Evolutionary conservation across 2,797 vertebrate species (phyloP).

Genomic region (Platyrinchus mystaceus): DNA sequence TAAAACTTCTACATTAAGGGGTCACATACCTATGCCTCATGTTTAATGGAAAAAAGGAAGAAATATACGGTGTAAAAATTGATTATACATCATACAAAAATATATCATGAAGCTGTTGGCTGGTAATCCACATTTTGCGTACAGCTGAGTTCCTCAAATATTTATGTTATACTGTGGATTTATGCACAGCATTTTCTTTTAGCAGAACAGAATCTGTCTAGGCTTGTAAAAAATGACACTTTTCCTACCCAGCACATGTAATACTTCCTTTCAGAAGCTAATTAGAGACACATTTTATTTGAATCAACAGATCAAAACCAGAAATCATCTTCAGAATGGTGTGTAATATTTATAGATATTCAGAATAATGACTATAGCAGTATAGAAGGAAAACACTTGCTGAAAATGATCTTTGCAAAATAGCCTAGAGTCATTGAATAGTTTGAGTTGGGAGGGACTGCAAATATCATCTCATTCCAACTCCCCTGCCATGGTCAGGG

Average conservation of each 20-base stretch:
- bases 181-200: background rate
- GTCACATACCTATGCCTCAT: background rate
- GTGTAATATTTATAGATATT: background rate
- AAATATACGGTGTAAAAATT: background rate
- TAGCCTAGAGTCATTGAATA: background rate
- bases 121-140: background rate
- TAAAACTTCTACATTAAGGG: background rate
- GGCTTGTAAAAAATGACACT: background rate
- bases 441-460: background rate
- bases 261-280: background rate
- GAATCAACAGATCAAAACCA: background rate
- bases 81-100: background rate
- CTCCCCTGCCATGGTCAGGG: background rate
- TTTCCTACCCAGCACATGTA: background rate
- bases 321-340: background rate
- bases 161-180: background rate
- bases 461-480: background rate
- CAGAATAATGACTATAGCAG: background rate
- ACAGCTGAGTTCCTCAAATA: background rate
- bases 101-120: background rate
- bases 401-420: background rate
- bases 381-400: background rate
- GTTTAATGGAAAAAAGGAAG: background rate
- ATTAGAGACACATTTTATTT: background rate
- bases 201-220: background rate